Conservation (phyloP, 1,140 invertebrate genomes). For the Stegodyphus dumicola region DNA sequence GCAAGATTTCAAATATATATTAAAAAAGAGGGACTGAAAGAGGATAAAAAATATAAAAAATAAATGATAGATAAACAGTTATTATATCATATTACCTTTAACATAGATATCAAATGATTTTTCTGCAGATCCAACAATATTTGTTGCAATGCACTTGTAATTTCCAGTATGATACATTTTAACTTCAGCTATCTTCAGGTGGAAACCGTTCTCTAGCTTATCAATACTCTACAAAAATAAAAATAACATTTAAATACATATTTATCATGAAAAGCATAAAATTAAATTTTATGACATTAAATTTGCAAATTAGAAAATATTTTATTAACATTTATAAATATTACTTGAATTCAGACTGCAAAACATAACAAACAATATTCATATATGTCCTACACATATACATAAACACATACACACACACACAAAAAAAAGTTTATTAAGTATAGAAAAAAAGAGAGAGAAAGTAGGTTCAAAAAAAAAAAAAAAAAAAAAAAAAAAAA, state of each 20-base stretch:
- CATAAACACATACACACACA: too few relatives aligned
- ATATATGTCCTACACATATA: too few relatives aligned
- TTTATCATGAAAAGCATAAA: too few relatives aligned
- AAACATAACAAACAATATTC: too few relatives aligned
- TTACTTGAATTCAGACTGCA: too few relatives aligned
- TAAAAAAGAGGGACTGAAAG: background rate
- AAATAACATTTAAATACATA: background rate
- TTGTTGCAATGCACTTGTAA: conserved; percentile 75
- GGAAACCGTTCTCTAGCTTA: background rate
- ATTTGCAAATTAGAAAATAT: too few relatives aligned
- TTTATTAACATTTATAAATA: too few relatives aligned
- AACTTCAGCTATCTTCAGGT: conserved; percentile 17
- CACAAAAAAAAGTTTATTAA: too few relatives aligned
- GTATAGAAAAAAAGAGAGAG: too few relatives aligned
- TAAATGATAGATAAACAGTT: background rate
- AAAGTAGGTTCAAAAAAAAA: too few relatives aligned
- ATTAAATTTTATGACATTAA: too few relatives aligned
- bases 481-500: too few relatives aligned
- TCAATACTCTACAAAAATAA: conserved; percentile 36
- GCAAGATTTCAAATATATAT: background rate
- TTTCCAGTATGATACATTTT: conserved; percentile 63
- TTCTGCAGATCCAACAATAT: conserved; percentile 76
- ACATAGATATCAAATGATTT: conserved; percentile 75
- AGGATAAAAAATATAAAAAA: background rate
- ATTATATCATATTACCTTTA: conserved; percentile 72